Evolutionary conservation across 2,797 vertebrate genomes (phyloP), one percentile per base, ranked within the genome.

Genomic region (Gobionotothen gibberifrons): DNA sequence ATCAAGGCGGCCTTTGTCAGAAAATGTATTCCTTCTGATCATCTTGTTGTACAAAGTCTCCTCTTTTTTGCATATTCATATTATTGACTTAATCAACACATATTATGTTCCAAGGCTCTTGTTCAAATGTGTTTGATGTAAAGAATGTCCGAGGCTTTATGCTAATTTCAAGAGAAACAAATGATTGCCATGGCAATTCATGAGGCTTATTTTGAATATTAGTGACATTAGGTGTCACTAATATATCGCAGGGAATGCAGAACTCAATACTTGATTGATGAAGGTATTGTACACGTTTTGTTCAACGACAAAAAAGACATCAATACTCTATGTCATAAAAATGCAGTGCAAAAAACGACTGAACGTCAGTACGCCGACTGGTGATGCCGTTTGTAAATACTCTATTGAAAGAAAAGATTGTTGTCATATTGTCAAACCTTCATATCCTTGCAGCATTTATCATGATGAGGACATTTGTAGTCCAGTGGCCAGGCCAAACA

Each of bases 11-110:
- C n/a, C 71, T 74, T 80, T 86, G 77, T 83, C 79, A 78, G 32
- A 76, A 76, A 76, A 72, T 80, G 46, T 75, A 71, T 76, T 80
- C 69, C 32, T 74, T 74, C 58, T 74, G 71, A 82, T 74, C 53
- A 51, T 72, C 72, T 69, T 79, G 42, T 76, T 68, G 75, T 75
- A 71, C 66, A 56, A 65, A 63, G 59, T 44, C 70, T 72, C 58
- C 70, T 72, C 58, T 71, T 77, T 74, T 68, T 72, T 78, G 54
- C 22, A 9, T 29, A 44, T 74, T 81, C 22, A 26, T 26, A 26
- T 26, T 26, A 26, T 5, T 64, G 61, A 74, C 72, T 67, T 58
- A 83, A 65, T 60, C 61, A 46, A 64, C 62, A 9, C 5, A 36
- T 36, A 36, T 61, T 59, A 67, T 70, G 62, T 54, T 43, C 49